Conservation (phyloP, 1,140 invertebrate species). For the Philopotamus ludificatus region DNA sequence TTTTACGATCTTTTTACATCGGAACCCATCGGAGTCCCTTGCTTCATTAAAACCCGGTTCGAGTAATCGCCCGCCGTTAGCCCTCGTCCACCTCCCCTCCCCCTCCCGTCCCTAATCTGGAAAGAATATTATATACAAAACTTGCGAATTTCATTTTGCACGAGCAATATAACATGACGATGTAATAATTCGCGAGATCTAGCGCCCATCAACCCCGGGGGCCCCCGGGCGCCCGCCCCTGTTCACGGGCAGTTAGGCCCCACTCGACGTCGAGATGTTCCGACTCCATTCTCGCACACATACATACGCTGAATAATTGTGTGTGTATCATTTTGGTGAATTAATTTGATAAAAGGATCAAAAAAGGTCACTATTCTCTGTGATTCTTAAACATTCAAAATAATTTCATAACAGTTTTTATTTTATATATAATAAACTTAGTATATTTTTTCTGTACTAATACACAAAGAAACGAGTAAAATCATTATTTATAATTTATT, state of each 20-base stretch:
- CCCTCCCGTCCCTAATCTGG: slow-evolving; percentile 24
- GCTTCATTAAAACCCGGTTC: slow-evolving; percentile 21
- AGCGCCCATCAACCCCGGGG: background rate
- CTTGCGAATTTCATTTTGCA: slow-evolving; percentile 36
- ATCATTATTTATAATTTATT: no score
- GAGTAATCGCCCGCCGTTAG: slow-evolving; percentile 7
- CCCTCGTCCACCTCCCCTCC: slow-evolving; percentile 9
- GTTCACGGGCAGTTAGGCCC: slow-evolving; percentile 36
- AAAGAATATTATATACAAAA: slow-evolving; percentile 39
- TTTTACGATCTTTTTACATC: background rate
- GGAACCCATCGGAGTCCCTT: no score
- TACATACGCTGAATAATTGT: no score
- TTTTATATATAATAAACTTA: no score
- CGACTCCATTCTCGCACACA: background rate
- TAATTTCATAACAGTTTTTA: no score
- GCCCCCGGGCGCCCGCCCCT: background rate
- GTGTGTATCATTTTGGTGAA: no score
- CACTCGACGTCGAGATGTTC: background rate
- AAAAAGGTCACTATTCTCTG: no score
- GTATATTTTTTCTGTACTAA: no score
- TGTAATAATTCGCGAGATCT: slow-evolving; percentile 38
- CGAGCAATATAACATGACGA: slow-evolving; percentile 38
- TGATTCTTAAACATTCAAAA: no score
- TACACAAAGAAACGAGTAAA: no score
- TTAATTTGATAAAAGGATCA: no score